Evolutionary conservation across 2,113 vertebrate species (phyloP).

Genomic region (Gymnobelideus leadbeateri): DNA sequence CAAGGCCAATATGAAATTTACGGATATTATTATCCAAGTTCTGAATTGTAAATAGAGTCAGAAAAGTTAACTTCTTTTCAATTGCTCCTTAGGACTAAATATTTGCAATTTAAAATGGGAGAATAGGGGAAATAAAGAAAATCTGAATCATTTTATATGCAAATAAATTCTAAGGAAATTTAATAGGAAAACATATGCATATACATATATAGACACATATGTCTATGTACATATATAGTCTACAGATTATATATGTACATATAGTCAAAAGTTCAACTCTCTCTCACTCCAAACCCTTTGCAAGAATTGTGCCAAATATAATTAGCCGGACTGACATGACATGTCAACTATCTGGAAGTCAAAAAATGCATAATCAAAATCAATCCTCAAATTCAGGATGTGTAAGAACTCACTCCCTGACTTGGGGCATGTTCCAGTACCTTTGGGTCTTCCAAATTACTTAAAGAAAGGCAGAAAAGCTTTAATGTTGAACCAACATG

Average conservation of each 20-base stretch:
- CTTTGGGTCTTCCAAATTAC: conserved; percentile 21
- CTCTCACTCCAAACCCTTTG: background rate
- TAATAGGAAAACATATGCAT: background rate
- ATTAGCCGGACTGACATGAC: background rate
- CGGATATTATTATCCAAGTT: background rate
- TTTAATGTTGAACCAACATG: background rate
- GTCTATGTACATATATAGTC: background rate
- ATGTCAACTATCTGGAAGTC: conserved; percentile 1
- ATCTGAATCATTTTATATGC: background rate
- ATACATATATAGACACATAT: background rate
- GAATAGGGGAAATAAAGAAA: conserved; percentile 20
- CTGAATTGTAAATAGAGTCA: background rate
- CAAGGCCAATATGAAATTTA: background rate
- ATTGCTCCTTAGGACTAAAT: background rate
- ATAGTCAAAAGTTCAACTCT: background rate
- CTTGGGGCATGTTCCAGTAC: background rate
- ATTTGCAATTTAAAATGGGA: background rate
- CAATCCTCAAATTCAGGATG: conserved; percentile 7
- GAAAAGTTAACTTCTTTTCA: background rate
- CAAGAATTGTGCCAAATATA: background rate
- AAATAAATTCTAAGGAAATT: background rate
- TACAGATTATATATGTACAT: too few relatives aligned
- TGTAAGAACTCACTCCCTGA: conserved; percentile 13
- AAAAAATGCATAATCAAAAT: background rate
- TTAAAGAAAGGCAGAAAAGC: background rate